phyloP scores from a whole-genome alignment of 1,140 invertebrate species.

The Drosophila sturtevanti region DNA sequence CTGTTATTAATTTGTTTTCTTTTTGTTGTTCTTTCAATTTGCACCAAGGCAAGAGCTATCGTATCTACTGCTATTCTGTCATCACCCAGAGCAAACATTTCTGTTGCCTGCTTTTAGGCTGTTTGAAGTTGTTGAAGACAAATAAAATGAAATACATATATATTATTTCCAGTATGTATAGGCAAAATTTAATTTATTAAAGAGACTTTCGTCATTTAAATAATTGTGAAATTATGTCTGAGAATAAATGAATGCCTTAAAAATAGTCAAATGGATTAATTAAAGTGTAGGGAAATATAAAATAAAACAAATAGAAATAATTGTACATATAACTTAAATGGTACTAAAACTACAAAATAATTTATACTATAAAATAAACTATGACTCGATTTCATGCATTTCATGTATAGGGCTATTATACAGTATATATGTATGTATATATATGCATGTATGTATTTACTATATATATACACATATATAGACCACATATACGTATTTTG shows the following conservation, averaged over 20 bases:
- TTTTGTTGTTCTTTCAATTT: too few relatives aligned
- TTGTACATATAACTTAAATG: constrained; percentile 18
- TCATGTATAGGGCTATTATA: constrained; percentile 31
- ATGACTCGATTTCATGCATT: constrained; percentile 71
- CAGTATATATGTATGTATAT: constrained; percentile 3
- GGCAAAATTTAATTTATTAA: constrained; percentile 55
- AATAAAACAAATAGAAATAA: constrained; percentile 20
- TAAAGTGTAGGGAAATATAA: neutral
- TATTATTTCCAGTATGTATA: constrained; percentile 17
- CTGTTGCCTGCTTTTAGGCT: constrained; percentile 66
- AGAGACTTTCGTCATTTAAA: constrained; percentile 54
- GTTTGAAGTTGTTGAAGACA: constrained; percentile 3
- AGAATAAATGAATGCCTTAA: constrained; percentile 36
- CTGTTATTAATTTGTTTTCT: too few relatives aligned
- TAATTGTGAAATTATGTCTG: constrained; percentile 24
- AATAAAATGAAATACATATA: neutral
- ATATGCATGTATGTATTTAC: neutral
- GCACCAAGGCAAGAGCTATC: too few relatives aligned
- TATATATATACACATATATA: neutral
- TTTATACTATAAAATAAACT: constrained; percentile 48
- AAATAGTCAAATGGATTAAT: constrained; percentile 64
- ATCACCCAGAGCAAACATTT: constrained; percentile 2
- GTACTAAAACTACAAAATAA: constrained; percentile 26
- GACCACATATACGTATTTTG: too few relatives aligned
- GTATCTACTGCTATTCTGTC: neutral